These are phyloP conservation scores for Leucophenga montana DNA, from an alignment of 2,888 invertebrate species.

Conservation along the genomic window DNA sequence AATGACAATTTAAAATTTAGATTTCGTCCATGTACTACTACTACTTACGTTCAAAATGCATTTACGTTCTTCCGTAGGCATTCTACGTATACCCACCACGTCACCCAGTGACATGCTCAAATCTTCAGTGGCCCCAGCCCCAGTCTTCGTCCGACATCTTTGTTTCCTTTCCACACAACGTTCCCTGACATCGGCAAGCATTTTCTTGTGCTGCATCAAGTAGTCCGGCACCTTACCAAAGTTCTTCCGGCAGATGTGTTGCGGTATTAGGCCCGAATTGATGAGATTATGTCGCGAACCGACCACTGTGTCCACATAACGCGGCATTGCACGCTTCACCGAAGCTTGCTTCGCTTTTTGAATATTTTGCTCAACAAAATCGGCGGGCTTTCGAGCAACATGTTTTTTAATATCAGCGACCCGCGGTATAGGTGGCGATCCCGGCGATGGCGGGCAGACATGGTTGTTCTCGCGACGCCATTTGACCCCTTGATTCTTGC, in stretches of 20 bases:
- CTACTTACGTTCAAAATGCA: conserved; percentile 76
- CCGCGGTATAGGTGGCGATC: conserved; percentile 73
- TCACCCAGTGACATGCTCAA: conserved; percentile 31
- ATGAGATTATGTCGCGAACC: conserved; percentile 78
- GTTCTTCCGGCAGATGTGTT: conserved; percentile 78
- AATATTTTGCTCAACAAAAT: conserved; percentile 75
- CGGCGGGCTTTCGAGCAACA: conserved; percentile 9
- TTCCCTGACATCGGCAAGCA: conserved; percentile 55
- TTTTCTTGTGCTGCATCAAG: conserved; percentile 75
- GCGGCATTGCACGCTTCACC: conserved; percentile 76
- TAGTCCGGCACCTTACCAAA: conserved; percentile 84
- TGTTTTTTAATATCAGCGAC: background rate
- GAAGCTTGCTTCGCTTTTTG: conserved; percentile 75
- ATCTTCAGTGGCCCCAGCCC: background rate
- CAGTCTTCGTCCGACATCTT: too few relatives aligned
- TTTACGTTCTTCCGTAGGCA: conserved; percentile 65
- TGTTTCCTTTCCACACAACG: conserved; percentile 21
- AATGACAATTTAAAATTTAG: background rate
- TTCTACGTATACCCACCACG: conserved; percentile 53
- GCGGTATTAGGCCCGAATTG: conserved; percentile 80
- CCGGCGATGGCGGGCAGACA: conserved; percentile 54
- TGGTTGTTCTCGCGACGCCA: conserved; percentile 65
- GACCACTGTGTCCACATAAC: conserved; percentile 77
- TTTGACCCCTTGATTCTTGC: conserved; percentile 77
- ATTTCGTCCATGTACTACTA: too few relatives aligned